These are phyloP conservation scores for Tetraodon nigroviridis DNA, from an alignment of 2,113 vertebrate species.

Conservation along the genomic window DNA sequence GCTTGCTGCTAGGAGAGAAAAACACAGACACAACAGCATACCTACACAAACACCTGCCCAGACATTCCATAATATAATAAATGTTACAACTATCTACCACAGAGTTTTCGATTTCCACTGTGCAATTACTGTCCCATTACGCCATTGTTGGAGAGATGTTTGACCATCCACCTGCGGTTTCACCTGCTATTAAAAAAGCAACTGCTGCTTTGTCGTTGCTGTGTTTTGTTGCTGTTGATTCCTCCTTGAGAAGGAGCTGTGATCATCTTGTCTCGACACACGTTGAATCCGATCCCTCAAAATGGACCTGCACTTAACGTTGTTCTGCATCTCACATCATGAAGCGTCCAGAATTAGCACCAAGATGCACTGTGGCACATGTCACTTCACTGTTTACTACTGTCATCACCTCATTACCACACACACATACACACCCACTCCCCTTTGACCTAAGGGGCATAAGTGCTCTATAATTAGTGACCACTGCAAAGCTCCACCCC, in stretches of 20 bases:
- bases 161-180: background rate
- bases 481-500: conserved; percentile 29
- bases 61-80: too few species aligned
- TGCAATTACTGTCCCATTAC: background rate
- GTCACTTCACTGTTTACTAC: conserved; percentile 43
- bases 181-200: background rate
- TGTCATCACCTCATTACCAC: conserved; percentile 48
- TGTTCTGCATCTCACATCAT: conserved; percentile 43
- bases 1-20: conserved; percentile 30
- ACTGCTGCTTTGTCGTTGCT: conserved; percentile 32
- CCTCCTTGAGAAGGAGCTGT: conserved; percentile 33
- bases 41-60: conserved; percentile 20
- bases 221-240: conserved; percentile 41
- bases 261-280: conserved; percentile 35
- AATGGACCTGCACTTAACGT: conserved; percentile 27
- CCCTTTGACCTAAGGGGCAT: conserved; percentile 36
- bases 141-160: background rate
- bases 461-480: conserved; percentile 67
- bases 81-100: too few species aligned
- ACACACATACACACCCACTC: conserved; percentile 11
- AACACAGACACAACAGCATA: conserved; percentile 38
- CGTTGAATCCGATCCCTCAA: conserved; percentile 33
- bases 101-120: background rate
- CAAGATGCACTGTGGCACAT: conserved; percentile 7
- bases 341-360: conserved; percentile 30